Conservation (phyloP, 2,888 invertebrate species). For the Elgonia sp. region DNA sequence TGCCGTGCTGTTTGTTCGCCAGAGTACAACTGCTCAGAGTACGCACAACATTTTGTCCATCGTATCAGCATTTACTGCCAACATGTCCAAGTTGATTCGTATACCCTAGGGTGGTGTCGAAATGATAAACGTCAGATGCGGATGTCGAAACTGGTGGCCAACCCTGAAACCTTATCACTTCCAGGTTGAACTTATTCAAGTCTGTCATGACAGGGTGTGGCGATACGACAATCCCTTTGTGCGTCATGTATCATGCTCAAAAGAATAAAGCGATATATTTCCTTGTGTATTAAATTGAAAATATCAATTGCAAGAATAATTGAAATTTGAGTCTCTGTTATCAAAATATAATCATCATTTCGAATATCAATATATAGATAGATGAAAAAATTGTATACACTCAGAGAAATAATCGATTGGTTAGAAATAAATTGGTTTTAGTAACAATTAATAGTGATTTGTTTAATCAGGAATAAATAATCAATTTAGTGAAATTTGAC, state of each 20-base stretch:
- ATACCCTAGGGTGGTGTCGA: conserved; percentile 37
- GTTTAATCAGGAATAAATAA: no score
- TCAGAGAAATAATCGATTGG: no score
- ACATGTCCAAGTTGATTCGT: conserved; percentile 61
- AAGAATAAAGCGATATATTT: neutral
- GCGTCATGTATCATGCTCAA: neutral
- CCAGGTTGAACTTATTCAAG: conserved; percentile 33
- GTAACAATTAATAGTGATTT: no score
- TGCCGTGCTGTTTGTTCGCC: conserved; percentile 38
- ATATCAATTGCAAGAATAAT: no score
- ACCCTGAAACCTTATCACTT: conserved; percentile 41
- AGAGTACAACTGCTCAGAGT: conserved; percentile 14
- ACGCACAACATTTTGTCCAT: conserved; percentile 43
- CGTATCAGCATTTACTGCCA: conserved; percentile 52
- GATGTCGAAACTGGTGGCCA: conserved; percentile 27
- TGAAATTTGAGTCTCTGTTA: no score
- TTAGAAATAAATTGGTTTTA: no score
- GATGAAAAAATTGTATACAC: no score
- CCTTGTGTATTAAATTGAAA: no score
- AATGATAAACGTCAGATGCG: conserved; percentile 51
- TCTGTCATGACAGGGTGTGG: conserved; percentile 27
- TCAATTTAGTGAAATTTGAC: no score
- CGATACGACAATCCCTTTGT: conserved; percentile 12
- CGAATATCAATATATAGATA: no score
- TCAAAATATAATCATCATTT: no score